Percentiles rank a stretch among this genome's conserved stretches.
These are phyloP conservation scores for Icerya purchasi DNA, from an alignment of 2,888 invertebrate genomes.

Conservation along the genomic window DNA sequence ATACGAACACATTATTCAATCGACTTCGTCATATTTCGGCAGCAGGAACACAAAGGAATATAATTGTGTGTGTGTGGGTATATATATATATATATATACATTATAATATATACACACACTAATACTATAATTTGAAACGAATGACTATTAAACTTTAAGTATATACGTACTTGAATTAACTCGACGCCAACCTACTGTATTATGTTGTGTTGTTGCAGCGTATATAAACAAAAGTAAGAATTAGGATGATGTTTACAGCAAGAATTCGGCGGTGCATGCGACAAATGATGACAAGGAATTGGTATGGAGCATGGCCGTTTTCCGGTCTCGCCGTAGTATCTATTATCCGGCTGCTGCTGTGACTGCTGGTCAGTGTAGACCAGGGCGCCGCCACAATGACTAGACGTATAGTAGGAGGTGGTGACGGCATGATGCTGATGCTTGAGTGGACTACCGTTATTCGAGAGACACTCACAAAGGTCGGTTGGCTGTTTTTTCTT, in stretches of 20 bases:
- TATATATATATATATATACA: no score
- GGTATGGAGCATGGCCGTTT: conserved; percentile 10
- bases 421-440: no score
- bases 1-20: no score
- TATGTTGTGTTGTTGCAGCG: conserved; percentile 8
- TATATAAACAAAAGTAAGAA: conserved; percentile 16
- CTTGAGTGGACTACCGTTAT: conserved; percentile 4
- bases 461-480: conserved; percentile 6
- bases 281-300: conserved; percentile 9
- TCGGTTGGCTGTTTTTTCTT: conserved; percentile 8
- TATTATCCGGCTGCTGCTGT: conserved; percentile 3
- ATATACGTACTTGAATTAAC: no score
- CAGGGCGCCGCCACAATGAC: neutral
- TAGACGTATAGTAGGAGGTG: neutral
- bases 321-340: conserved; percentile 2
- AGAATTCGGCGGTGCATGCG: conserved; percentile 4
- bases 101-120: no score
- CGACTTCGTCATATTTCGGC: no score
- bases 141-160: no score
- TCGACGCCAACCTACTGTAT: no score
- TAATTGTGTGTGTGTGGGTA: no score
- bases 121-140: no score
- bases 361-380: neutral
- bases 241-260: conserved; percentile 15
- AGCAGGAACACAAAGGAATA: no score